Evolutionary conservation across 2,797 vertebrate species (phyloP).

Genomic region (Amblyopsis hoosieri): DNA sequence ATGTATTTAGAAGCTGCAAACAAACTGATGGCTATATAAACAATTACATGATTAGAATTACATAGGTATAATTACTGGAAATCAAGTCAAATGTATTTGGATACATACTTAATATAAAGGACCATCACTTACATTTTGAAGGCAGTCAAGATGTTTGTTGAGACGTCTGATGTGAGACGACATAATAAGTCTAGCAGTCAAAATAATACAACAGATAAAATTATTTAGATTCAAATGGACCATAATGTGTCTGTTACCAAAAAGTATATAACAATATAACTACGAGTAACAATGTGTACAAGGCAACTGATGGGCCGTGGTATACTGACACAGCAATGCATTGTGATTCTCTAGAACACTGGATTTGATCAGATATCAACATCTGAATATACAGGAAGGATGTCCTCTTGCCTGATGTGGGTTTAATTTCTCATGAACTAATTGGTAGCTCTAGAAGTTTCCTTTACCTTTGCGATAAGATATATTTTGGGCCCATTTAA

Average conservation of each 20-base stretch:
- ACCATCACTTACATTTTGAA: constrained; percentile 51
- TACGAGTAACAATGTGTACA: not conserved
- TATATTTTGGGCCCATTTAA: not conserved
- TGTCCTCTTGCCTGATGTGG: constrained; percentile 4
- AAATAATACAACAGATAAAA: constrained; percentile 13
- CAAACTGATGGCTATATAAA: too few species aligned
- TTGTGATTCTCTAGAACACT: not conserved
- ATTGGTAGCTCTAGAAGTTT: not conserved
- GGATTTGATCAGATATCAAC: constrained; percentile 29
- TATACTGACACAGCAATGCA: not conserved
- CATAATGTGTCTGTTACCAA: constrained; percentile 24
- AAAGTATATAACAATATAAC: not conserved
- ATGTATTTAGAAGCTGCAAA: too few species aligned
- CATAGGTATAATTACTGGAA: too few species aligned
- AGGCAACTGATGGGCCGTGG: not conserved
- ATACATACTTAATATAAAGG: not conserved
- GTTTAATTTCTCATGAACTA: not conserved
- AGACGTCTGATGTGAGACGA: constrained; percentile 49
- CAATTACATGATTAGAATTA: not conserved
- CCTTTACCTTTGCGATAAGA: not conserved
- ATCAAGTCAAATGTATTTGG: not conserved
- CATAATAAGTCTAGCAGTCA: constrained; percentile 13
- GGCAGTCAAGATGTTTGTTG: constrained; percentile 48
- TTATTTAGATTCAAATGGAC: constrained; percentile 25
- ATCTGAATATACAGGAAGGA: constrained; percentile 43